These are phyloP conservation scores for Loripinus fragilis DNA, from an alignment of 2,888 invertebrate species.

Conservation along the genomic window DNA sequence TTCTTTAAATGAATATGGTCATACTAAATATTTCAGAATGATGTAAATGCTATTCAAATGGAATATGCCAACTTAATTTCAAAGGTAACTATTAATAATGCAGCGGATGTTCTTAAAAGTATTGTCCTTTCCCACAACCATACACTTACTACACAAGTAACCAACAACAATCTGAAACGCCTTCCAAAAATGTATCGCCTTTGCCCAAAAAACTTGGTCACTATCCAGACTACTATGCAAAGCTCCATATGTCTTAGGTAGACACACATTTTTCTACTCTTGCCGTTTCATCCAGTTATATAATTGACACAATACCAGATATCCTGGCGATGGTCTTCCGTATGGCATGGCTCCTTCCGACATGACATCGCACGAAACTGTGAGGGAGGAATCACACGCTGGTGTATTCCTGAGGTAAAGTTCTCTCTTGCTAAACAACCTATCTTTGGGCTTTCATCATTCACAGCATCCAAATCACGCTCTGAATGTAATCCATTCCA, in stretches of 20 bases:
- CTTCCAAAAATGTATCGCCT: background rate
- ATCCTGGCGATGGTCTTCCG: conserved; percentile 14
- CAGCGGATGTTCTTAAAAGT: too few species aligned
- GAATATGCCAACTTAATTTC: too few species aligned
- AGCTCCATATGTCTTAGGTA: conserved; percentile 3
- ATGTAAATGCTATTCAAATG: too few species aligned
- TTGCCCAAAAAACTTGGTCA: background rate
- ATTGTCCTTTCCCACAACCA: too few species aligned
- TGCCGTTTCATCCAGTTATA: conserved; percentile 55
- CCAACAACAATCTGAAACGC: too few species aligned
- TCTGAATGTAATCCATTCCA: conserved; percentile 17
- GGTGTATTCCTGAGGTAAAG: background rate
- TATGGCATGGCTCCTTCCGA: conserved; percentile 64
- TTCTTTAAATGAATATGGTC: too few species aligned
- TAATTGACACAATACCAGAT: conserved; percentile 49
- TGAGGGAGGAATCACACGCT: conserved; percentile 56
- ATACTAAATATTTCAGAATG: too few species aligned
- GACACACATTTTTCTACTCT: conserved; percentile 27
- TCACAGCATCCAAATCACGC: background rate
- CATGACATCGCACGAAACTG: conserved; percentile 69
- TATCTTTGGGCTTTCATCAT: background rate
- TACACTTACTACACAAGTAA: too few species aligned
- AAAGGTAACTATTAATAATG: too few species aligned
- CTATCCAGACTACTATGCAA: conserved; percentile 5
- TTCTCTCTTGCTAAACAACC: background rate